Conservation (phyloP, 2,888 invertebrate species). For the Cyclophora albipunctata region DNA sequence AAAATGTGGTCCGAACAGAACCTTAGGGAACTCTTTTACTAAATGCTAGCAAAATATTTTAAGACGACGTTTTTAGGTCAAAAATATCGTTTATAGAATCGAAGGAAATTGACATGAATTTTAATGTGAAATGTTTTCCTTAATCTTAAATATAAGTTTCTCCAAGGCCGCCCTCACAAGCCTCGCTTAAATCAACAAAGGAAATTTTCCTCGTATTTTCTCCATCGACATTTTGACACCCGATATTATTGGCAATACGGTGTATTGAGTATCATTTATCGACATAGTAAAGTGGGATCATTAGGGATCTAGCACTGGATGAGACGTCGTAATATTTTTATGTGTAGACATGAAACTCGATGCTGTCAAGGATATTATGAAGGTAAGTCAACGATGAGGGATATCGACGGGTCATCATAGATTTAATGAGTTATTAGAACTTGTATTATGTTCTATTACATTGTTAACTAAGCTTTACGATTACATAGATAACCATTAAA, state of each 20-base stretch:
- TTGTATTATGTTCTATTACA: too few species aligned
- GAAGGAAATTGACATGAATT: too few species aligned
- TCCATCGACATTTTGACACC: slow-evolving; percentile 2
- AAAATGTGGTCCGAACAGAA: too few species aligned
- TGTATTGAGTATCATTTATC: slow-evolving; percentile 37
- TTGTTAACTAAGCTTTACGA: too few species aligned
- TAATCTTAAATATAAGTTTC: too few species aligned
- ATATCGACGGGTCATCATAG: too few species aligned
- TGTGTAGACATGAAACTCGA: slow-evolving; percentile 25
- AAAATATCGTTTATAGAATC: too few species aligned
- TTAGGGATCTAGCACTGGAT: slow-evolving; percentile 28
- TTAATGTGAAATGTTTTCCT: not conserved
- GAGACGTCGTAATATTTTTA: slow-evolving; percentile 39
- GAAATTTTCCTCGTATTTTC: not conserved
- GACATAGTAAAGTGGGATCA: slow-evolving; percentile 30
- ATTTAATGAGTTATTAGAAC: too few species aligned
- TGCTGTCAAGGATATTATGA: slow-evolving; percentile 7
- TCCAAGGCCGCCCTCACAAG: not conserved
- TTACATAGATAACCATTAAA: too few species aligned
- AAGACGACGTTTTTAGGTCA: too few species aligned
- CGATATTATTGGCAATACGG: slow-evolving; percentile 28
- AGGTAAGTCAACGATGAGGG: not conserved
- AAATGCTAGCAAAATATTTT: too few species aligned
- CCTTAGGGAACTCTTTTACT: too few species aligned
- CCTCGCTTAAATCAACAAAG: not conserved